Evolutionary conservation across 2,797 vertebrate species (phyloP).

Genomic region (Enteromius argenteus): DNA sequence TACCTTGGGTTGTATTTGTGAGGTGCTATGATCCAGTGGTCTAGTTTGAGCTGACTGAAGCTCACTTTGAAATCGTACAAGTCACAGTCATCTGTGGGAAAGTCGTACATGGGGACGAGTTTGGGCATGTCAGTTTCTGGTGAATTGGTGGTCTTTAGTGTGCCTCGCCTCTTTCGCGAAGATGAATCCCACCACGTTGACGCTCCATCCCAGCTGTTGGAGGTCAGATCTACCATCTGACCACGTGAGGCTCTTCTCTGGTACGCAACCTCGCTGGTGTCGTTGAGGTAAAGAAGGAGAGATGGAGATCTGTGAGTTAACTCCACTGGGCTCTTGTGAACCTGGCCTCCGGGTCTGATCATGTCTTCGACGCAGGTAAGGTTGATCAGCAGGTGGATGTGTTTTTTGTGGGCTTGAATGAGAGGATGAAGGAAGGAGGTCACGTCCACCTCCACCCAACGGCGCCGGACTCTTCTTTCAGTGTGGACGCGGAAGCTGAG

Average conservation of each 20-base stretch:
- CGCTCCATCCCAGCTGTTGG: slow-evolving; percentile 14
- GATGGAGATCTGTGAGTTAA: slow-evolving; percentile 79
- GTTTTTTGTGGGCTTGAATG: slow-evolving; percentile 77
- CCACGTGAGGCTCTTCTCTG: slow-evolving; percentile 69
- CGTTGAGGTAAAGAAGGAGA: slow-evolving; percentile 90
- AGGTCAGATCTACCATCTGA: slow-evolving; percentile 36
- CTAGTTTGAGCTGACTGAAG: slow-evolving; percentile 92
- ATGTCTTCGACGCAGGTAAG: slow-evolving; percentile 79
- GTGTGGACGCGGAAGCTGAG: slow-evolving; percentile 78
- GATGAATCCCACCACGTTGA: slow-evolving; percentile 62
- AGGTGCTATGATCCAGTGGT: slow-evolving; percentile 94
- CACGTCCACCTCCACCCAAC: slow-evolving; percentile 90
- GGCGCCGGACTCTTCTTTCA: slow-evolving; percentile 69
- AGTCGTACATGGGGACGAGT: slow-evolving; percentile 76
- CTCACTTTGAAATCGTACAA: slow-evolving; percentile 89
- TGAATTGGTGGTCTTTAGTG: slow-evolving; percentile 59
- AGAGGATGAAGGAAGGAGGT: slow-evolving; percentile 86
- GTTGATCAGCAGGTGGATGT: slow-evolving; percentile 84
- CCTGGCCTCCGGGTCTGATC: slow-evolving; percentile 30
- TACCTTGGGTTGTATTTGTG: slow-evolving; percentile 92
- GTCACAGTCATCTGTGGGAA: slow-evolving; percentile 87
- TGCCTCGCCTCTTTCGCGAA: slow-evolving; percentile 74
- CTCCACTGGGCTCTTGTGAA: slow-evolving; percentile 53
- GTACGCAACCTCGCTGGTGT: slow-evolving; percentile 82
- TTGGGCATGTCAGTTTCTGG: slow-evolving; percentile 76